These are phyloP conservation scores for Nasonia longicornis DNA, from an alignment of 1,140 invertebrate genomes.

Conservation along the genomic window DNA sequence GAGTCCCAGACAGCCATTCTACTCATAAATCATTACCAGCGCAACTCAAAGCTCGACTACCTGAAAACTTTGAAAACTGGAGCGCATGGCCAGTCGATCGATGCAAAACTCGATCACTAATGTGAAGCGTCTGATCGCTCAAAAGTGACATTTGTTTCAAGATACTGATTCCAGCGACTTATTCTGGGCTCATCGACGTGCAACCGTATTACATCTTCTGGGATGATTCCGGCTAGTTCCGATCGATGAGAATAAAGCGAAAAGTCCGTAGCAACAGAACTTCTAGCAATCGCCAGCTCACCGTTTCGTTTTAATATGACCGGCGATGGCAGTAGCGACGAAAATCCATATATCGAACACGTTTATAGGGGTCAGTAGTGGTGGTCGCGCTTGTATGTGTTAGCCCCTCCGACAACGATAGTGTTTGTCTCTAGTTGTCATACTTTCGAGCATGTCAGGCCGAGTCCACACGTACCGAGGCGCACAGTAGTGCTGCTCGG, in stretches of 20 bases:
- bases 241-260: neutral
- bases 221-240: neutral
- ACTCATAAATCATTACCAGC: conserved; percentile 10
- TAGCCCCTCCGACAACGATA: neutral
- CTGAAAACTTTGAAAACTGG: conserved; percentile 12
- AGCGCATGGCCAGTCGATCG: neutral
- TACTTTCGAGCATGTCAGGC: conserved; percentile 23
- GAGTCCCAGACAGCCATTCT: neutral
- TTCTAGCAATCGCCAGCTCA: neutral
- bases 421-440: conserved; percentile 1
- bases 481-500: neutral
- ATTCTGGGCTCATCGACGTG: too few relatives aligned
- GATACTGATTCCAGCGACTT: too few relatives aligned
- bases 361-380: conserved; percentile 63
- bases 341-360: conserved; percentile 65
- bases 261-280: neutral
- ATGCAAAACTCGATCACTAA: conserved; percentile 1
- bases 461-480: neutral
- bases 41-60: neutral
- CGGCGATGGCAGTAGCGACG: neutral
- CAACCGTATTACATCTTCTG: neutral
- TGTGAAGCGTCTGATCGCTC: neutral
- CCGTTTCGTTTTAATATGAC: conserved; percentile 15
- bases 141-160: neutral
- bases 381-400: conserved; percentile 33